A percentile compares a stretch with the other conserved stretches of the same genome.
phyloP scores from a whole-genome alignment of 2,888 invertebrate species.

The Leucoptera coffeella region DNA sequence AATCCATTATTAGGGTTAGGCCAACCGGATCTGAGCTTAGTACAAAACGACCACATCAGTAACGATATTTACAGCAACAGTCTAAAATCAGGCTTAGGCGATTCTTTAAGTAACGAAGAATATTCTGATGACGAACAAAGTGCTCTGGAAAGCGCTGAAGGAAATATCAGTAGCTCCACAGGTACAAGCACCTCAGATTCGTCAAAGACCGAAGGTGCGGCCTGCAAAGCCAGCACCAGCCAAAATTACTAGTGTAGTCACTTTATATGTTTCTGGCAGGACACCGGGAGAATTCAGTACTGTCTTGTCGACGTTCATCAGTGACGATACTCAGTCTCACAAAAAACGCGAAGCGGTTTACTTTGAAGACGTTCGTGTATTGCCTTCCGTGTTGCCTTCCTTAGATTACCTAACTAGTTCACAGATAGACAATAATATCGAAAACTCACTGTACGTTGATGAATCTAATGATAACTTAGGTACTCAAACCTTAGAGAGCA shows the following conservation, averaged over 20 bases:
- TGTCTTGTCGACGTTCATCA: conserved; percentile 75
- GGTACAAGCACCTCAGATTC: conserved; percentile 12
- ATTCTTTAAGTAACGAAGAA: conserved; percentile 37
- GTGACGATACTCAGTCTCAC: conserved; percentile 58
- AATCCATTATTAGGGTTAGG: conserved; percentile 34
- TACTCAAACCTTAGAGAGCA: conserved; percentile 75
- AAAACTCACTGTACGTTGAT: conserved; percentile 16
- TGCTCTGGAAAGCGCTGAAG: conserved; percentile 26
- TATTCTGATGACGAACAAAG: conserved; percentile 31
- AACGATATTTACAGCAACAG: conserved; percentile 45
- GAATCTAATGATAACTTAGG: conserved; percentile 28
- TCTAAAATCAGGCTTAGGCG: conserved; percentile 40
- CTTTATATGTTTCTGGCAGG: conserved; percentile 81
- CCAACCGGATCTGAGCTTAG: conserved; percentile 25
- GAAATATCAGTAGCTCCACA: conserved; percentile 28
- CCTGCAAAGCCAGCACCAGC: conserved; percentile 41
- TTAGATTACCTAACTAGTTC: conserved; percentile 28
- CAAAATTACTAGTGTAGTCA: conserved; percentile 71
- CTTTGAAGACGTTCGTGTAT: conserved; percentile 37
- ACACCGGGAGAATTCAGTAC: conserved; percentile 89
- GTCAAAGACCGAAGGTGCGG: conserved; percentile 13
- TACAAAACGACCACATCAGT: conserved; percentile 25
- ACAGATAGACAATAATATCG: conserved; percentile 19
- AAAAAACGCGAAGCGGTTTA: conserved; percentile 56
- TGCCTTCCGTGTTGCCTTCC: conserved; percentile 38